Evolutionary conservation across 2,888 invertebrate species (phyloP).

Genomic region (Pammene aurita): DNA sequence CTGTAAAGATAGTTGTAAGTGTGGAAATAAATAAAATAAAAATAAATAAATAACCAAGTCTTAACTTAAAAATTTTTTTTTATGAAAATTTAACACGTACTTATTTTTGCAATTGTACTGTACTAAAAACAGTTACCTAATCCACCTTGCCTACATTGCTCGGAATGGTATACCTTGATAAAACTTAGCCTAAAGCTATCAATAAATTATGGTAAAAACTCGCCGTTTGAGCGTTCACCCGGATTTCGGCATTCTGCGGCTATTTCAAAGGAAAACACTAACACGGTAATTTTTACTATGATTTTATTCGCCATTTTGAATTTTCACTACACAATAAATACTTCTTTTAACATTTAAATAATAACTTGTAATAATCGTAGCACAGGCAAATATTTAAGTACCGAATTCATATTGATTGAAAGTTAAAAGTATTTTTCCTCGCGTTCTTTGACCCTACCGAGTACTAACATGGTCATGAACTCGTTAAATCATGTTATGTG

Average conservation of each 20-base stretch:
- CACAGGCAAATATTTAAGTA: too few species aligned
- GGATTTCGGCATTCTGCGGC: slow-evolving; percentile 25
- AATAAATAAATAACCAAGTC: too few species aligned
- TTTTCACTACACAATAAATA: too few species aligned
- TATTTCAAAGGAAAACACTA: background rate
- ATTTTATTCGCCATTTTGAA: too few species aligned
- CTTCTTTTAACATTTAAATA: too few species aligned
- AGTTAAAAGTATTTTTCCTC: background rate
- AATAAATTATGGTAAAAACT: slow-evolving; percentile 65
- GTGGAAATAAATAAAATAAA: too few species aligned
- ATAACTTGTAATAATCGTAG: too few species aligned
- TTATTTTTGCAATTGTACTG: slow-evolving; percentile 1
- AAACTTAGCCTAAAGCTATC: slow-evolving; percentile 52
- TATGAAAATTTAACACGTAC: too few species aligned
- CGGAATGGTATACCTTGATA: slow-evolving; percentile 28
- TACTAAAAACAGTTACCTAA: slow-evolving; percentile 36
- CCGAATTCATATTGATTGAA: too few species aligned
- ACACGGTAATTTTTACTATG: background rate
- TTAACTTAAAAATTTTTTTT: too few species aligned
- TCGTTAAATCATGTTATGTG: slow-evolving; percentile 13
- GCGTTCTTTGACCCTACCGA: slow-evolving; percentile 13
- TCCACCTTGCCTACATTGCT: slow-evolving; percentile 35
- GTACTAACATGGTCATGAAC: slow-evolving; percentile 5
- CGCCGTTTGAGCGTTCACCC: slow-evolving; percentile 58
- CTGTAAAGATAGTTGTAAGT: too few species aligned